Conservation (phyloP, 2,113 vertebrate genomes). For the Ramphastos sulfuratus region DNA sequence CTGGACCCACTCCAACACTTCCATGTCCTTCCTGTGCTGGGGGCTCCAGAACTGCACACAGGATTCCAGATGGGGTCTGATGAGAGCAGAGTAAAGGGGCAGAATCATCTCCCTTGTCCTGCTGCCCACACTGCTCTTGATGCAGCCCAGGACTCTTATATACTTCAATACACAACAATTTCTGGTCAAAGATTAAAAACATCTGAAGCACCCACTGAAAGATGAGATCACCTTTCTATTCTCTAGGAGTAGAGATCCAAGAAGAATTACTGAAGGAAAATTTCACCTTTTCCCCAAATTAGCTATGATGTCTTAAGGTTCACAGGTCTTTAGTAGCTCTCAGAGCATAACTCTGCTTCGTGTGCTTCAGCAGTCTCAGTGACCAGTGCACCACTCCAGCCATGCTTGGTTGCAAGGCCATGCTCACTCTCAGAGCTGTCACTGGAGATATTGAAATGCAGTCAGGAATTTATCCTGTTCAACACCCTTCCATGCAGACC, state of each 20-base stretch:
- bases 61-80: no score
- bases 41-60: no score
- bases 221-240: not conserved
- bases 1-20: no score
- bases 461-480: conserved; percentile 46
- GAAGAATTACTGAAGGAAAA: not conserved
- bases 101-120: no score
- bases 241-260: not conserved
- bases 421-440: not conserved
- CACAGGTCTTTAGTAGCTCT: not conserved
- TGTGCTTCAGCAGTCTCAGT: not conserved
- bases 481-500: conserved; percentile 39
- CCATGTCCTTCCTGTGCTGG: no score
- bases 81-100: no score
- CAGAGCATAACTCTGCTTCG: not conserved
- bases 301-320: not conserved
- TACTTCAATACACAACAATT: not conserved
- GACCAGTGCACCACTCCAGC: not conserved
- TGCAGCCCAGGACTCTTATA: no score
- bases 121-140: no score
- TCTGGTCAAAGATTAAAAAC: not conserved
- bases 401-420: accelerated
- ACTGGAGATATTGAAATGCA: not conserved
- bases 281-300: not conserved
- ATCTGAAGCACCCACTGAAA: not conserved